Evolutionary conservation across 2,113 vertebrate genomes (phyloP).

Genomic region (Nannospalax galili): DNA sequence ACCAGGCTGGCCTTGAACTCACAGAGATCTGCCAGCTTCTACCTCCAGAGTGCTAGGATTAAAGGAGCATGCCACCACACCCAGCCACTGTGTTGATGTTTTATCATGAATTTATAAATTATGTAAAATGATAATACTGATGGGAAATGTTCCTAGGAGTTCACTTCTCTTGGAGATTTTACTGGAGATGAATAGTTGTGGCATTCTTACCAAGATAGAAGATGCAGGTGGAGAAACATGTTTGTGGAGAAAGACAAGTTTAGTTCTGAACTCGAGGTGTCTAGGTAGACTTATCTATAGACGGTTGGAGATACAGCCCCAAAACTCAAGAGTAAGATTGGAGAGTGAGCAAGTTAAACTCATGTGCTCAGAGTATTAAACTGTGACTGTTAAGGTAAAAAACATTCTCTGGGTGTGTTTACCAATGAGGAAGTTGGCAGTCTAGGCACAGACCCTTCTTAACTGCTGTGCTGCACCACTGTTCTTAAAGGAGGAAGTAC

Average conservation of each 20-base stretch:
- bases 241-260: neutral
- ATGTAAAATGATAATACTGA: neutral
- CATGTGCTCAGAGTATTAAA: neutral
- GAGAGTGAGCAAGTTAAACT: neutral
- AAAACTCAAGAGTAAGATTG: neutral
- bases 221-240: neutral
- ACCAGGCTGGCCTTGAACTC: too few relatives aligned
- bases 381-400: neutral
- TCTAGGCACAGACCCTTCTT: neutral
- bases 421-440: neutral
- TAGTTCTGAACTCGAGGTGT: neutral
- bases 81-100: neutral
- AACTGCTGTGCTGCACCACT: neutral
- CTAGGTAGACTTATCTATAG: neutral
- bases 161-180: neutral
- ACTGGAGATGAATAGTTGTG: neutral
- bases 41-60: too few relatives aligned
- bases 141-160: neutral
- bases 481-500: neutral
- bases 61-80: too few relatives aligned
- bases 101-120: conserved; percentile 34
- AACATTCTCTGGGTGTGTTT: neutral
- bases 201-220: neutral
- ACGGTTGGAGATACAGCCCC: neutral
- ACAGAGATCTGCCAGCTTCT: too few relatives aligned